phyloP scores from a whole-genome alignment of 2,113 vertebrate genomes.

The Actinemys pallida region DNA sequence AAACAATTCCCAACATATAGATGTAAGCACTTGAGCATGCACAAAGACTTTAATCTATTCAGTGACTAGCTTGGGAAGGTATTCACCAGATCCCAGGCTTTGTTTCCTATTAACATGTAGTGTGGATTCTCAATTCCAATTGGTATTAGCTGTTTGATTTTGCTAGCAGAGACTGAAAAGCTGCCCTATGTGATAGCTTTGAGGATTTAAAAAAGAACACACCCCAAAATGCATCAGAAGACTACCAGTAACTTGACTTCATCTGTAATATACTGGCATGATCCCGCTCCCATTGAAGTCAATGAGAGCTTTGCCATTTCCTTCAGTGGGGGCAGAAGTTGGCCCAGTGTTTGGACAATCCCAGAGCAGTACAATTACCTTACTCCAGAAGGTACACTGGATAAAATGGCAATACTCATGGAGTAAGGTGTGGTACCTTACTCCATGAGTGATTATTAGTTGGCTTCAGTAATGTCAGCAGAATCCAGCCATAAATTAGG shows the following conservation, averaged over 20 bases:
- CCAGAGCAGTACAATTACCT: background rate
- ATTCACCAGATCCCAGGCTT: background rate
- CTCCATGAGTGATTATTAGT: no score
- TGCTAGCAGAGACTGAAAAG: background rate
- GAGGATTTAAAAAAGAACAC: background rate
- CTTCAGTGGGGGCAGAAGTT: no score
- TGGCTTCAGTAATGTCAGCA: no score
- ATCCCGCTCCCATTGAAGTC: no score
- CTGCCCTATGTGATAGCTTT: background rate
- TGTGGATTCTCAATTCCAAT: background rate
- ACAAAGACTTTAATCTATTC: slow-evolving; percentile 2
- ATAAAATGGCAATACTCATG: no score
- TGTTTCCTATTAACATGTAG: background rate
- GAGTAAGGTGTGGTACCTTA: no score
- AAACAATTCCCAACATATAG: background rate
- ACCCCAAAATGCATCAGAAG: background rate
- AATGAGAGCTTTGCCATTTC: no score
- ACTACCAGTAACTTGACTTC: background rate
- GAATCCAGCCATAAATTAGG: no score
- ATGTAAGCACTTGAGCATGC: slow-evolving; percentile 10
- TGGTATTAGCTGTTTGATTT: background rate
- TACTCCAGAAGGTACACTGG: no score
- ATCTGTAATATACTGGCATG: no score
- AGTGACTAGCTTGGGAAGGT: background rate
- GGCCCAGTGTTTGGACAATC: background rate